These are phyloP conservation scores for Arnoldichthys spilopterus DNA, from an alignment of 2,797 vertebrate genomes.

Conservation along the genomic window DNA sequence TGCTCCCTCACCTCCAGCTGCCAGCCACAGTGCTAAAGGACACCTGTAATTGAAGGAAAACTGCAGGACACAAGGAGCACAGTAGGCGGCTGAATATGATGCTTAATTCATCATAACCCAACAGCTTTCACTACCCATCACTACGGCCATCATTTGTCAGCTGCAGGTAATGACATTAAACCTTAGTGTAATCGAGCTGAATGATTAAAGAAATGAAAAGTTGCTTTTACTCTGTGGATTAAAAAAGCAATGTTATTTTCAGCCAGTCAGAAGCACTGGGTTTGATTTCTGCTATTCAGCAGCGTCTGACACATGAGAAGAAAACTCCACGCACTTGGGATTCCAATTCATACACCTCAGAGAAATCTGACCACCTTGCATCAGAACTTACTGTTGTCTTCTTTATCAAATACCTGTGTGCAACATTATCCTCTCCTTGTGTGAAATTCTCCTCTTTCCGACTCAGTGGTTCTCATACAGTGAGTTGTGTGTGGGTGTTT, in stretches of 20 bases:
- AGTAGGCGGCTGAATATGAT: constrained; percentile 9
- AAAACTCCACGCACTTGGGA: constrained; percentile 10
- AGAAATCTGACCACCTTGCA: constrained; percentile 21
- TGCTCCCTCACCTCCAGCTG: constrained; percentile 62
- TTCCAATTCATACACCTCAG: constrained; percentile 26
- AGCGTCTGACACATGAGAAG: background rate
- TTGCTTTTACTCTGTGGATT: background rate
- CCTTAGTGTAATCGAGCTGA: background rate
- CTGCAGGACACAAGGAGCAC: constrained; percentile 33
- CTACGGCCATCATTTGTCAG: background rate
- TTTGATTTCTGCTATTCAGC: constrained; percentile 33
- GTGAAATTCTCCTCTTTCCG: too few relatives aligned
- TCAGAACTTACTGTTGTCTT: background rate
- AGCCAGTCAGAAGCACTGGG: background rate
- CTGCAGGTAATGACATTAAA: background rate
- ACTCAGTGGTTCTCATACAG: too few relatives aligned
- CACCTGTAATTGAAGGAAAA: constrained; percentile 47
- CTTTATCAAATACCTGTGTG: background rate
- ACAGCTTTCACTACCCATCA: background rate
- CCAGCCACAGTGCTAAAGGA: constrained; percentile 46
- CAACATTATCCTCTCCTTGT: too few relatives aligned
- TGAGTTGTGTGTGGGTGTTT: too few relatives aligned
- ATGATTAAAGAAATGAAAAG: constrained; percentile 13
- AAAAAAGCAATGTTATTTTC: background rate
- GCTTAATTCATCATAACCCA: constrained; percentile 15